Conservation (phyloP, 35 echinoderm and acorn worm species). For the Lytechinus pictus region DNA sequence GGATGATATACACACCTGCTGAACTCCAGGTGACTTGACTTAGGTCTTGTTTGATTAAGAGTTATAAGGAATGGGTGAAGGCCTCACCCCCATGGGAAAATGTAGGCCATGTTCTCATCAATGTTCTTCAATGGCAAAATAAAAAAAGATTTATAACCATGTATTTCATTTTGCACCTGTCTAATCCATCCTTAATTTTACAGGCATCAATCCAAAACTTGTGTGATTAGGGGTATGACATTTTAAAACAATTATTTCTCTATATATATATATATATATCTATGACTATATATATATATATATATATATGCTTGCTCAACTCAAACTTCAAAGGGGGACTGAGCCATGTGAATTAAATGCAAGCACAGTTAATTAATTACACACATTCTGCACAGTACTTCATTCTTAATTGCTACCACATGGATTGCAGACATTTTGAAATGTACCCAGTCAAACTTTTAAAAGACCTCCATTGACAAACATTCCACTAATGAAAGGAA, state of each 20-base stretch:
- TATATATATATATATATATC: too few species aligned
- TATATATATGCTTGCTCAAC: too few species aligned
- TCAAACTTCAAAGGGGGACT: not conserved
- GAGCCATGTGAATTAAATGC: not conserved
- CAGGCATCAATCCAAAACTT: too few species aligned
- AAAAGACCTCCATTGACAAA: too few species aligned
- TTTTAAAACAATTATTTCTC: too few species aligned
- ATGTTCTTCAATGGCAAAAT: not conserved
- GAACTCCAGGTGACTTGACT: slow-evolving; percentile 9
- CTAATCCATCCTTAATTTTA: not conserved
- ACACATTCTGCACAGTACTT: not conserved
- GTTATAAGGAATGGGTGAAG: not conserved
- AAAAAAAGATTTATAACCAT: not conserved
- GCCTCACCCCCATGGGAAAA: not conserved
- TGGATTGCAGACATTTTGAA: not conserved
- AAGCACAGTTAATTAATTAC: not conserved
- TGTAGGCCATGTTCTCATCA: not conserved
- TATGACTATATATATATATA: too few species aligned
- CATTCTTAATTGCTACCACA: not conserved
- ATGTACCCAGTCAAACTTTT: not conserved
- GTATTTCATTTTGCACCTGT: not conserved
- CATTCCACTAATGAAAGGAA: too few species aligned
- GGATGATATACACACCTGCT: not conserved
- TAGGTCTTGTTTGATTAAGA: not conserved
- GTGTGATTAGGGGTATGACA: too few species aligned